These are phyloP conservation scores for Pristionchus fissidentatus DNA, from an alignment of 2,888 invertebrate genomes.

Conservation along the genomic window DNA sequence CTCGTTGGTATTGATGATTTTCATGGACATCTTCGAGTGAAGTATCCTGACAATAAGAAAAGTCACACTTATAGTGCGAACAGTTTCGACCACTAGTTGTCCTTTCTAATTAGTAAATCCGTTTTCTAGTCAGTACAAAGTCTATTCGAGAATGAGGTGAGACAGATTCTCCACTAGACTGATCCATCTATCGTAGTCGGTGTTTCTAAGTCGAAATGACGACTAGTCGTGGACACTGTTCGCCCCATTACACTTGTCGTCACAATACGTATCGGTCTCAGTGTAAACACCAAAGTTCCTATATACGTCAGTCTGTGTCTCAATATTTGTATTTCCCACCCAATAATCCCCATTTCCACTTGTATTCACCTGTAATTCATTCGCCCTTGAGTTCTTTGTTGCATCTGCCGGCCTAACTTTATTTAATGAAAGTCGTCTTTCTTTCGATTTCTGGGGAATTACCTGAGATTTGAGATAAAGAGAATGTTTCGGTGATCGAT, in stretches of 20 bases:
- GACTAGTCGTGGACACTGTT: no score
- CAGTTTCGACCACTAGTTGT: background rate
- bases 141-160: no score
- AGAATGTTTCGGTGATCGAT: background rate
- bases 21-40: conserved; percentile 32
- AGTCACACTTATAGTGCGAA: no score
- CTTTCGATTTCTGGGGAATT: background rate
- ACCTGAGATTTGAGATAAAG: conserved; percentile 1
- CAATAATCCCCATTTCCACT: background rate
- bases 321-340: background rate
- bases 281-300: no score
- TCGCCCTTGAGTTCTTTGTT: background rate
- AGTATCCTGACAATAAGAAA: background rate
- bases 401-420: background rate
- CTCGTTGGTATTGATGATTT: background rate
- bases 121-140: no score
- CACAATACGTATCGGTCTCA: no score
- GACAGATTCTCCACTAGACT: background rate
- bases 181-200: no score
- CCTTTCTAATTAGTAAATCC: background rate
- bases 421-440: background rate
- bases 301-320: no score
- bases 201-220: no score
- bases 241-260: no score
- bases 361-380: conserved; percentile 19